Conservation (phyloP, 1,140 invertebrate species). For the Meloidogyne hapla region DNA sequence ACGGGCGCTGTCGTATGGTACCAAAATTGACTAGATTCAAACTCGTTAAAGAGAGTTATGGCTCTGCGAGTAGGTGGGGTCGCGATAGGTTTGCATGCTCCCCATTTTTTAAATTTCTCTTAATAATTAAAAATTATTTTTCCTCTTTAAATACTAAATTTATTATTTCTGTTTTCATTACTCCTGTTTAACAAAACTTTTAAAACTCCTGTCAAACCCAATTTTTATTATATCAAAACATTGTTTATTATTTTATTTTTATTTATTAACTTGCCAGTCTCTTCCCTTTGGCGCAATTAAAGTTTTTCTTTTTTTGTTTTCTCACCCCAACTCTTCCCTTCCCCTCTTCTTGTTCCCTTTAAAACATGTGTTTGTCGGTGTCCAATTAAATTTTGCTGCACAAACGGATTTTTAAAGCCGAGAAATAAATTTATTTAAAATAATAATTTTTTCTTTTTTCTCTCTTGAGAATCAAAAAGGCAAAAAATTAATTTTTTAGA, state of each 20-base stretch:
- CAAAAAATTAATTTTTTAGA: not conserved
- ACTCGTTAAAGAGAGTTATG: too few species aligned
- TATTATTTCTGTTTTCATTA: too few species aligned
- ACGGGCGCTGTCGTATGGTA: too few species aligned
- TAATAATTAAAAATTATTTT: too few species aligned
- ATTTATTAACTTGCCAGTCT: not conserved
- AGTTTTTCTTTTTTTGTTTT: not conserved
- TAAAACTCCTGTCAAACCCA: too few species aligned
- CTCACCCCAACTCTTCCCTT: not conserved
- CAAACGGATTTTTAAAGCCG: not conserved
- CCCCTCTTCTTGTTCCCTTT: not conserved
- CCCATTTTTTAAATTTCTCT: too few species aligned
- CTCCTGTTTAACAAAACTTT: too few species aligned
- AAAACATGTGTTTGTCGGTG: not conserved
- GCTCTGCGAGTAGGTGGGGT: too few species aligned
- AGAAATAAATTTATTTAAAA: not conserved
- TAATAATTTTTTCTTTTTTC: not conserved
- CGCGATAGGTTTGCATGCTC: too few species aligned
- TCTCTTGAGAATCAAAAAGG: not conserved
- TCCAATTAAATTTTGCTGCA: slow-evolving; percentile 1
- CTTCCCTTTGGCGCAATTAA: not conserved
- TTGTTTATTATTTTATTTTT: not conserved
- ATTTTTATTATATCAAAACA: not conserved
- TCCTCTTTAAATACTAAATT: too few species aligned
- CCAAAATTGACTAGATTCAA: too few species aligned